Base-by-base conservation (phyloP, 1,140 invertebrate genomes). In the Atta colombica region DNA sequence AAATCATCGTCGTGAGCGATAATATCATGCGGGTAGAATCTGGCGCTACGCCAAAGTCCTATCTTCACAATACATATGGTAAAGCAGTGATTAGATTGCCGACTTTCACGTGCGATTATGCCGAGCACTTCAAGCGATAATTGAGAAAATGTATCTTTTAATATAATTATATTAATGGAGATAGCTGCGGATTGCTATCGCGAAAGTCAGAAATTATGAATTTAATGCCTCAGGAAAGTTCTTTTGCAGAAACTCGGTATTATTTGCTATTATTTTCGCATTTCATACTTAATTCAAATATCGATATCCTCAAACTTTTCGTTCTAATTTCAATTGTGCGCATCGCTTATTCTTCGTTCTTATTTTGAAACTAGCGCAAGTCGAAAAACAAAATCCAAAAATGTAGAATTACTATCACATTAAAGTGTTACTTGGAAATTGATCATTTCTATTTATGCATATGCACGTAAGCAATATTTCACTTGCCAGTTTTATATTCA, bases 1-100 rank as follows among this genome's bases (percentile, higher is more conserved):
- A 74, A 84, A 75, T 84, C 80, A 61, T 84, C 69, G 55, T 72
- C 21, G n/a, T 18, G 35, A 18, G 39, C 39, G 80, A 74, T 84
- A 84, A 51, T 39, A 84, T 75, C 69, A 69, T 51, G 55, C 69
- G 69, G 55, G 39, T 28, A 61, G 69, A 25, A 49, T 84, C 55
- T 84, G 80, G 80, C 80, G 5, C 45, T 21, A 18, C 8, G 69
- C 80, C 80, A 84, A n/a, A 35, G 1, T 75, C n/a, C 58, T 75
- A 61, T 75, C 39, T 61, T 84, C 39, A 25, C 69, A 71, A 75
- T 84, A 39, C 80, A 35, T 45, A 51, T 61, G 55, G 55, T 84
- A 75, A 71, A 84, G 69, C 18, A 10, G 35, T 58, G 55, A 74
- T 84, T 61, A 61, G 18, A 61, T 61, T 35, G 25, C 49, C 45